Conservation (phyloP, 1,140 invertebrate genomes). For the Grapholita molesta region DNA sequence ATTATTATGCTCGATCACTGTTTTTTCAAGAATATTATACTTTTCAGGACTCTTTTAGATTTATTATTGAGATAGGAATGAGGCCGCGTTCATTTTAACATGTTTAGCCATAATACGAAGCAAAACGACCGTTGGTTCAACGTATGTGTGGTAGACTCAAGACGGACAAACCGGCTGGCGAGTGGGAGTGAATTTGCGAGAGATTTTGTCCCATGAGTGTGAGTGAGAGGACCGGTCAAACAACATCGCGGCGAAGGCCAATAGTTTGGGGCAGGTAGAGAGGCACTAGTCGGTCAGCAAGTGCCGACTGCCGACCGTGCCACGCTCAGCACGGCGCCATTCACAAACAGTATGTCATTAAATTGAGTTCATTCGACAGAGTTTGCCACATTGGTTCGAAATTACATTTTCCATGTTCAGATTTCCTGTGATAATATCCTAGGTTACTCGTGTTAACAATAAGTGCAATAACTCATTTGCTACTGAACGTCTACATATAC, state of each 20-base stretch:
- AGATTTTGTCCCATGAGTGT: conserved; percentile 53
- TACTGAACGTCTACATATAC: no score
- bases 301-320: neutral
- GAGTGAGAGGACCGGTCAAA: conserved; percentile 67
- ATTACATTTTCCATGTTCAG: neutral
- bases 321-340: neutral
- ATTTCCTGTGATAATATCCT: no score
- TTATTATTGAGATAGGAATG: neutral
- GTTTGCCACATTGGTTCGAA: neutral
- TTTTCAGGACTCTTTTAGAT: neutral
- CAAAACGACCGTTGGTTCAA: conserved; percentile 50
- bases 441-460: no score
- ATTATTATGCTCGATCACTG: neutral
- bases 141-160: conserved; percentile 32
- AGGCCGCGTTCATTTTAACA: neutral
- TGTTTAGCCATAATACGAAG: conserved; percentile 3
- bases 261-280: conserved; percentile 35
- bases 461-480: no score
- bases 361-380: neutral
- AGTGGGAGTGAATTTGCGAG: conserved; percentile 68
- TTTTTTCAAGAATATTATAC: neutral
- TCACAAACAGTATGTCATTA: no score
- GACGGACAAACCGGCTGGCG: conserved; percentile 56
- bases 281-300: conserved; percentile 21
- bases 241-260: conserved; percentile 49